A percentile compares a stretch with the other conserved stretches of the same genome.
These are phyloP conservation scores for Lepus timidus DNA, from an alignment of 2,113 vertebrate genomes.

Conservation along the genomic window DNA sequence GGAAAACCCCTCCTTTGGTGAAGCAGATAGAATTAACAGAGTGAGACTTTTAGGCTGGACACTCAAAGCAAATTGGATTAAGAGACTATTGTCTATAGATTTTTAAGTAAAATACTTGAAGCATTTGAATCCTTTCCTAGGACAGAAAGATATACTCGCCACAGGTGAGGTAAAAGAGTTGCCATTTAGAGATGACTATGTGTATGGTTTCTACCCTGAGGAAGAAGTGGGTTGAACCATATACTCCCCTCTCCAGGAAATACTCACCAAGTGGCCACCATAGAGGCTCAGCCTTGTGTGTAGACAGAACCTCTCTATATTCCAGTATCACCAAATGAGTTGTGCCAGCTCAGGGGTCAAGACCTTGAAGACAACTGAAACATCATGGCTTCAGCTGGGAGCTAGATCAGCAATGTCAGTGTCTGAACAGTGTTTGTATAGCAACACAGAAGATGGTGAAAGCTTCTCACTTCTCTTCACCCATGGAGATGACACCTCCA, in stretches of 20 bases:
- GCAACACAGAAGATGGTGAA: too few relatives aligned
- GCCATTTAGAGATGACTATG: not conserved
- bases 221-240: not conserved
- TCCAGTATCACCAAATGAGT: not conserved
- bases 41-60: not conserved
- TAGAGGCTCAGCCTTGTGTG: not conserved
- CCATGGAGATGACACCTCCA: not conserved
- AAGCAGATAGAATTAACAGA: not conserved
- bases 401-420: not conserved
- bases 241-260: not conserved
- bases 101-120: slow-evolving; percentile 12
- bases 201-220: slow-evolving; percentile 1
- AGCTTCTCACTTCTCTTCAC: not conserved
- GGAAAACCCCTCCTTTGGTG: not conserved
- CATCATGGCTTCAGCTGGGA: not conserved
- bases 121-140: not conserved
- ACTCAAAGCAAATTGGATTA: not conserved
- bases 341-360: not conserved
- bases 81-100: not conserved
- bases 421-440: not conserved
- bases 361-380: not conserved
- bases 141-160: not conserved
- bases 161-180: slow-evolving; percentile 9
- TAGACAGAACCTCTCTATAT: not conserved
- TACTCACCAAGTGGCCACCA: not conserved